phyloP scores from a whole-genome alignment of 1,140 invertebrate species.

The Chironomus striatipennis region DNA sequence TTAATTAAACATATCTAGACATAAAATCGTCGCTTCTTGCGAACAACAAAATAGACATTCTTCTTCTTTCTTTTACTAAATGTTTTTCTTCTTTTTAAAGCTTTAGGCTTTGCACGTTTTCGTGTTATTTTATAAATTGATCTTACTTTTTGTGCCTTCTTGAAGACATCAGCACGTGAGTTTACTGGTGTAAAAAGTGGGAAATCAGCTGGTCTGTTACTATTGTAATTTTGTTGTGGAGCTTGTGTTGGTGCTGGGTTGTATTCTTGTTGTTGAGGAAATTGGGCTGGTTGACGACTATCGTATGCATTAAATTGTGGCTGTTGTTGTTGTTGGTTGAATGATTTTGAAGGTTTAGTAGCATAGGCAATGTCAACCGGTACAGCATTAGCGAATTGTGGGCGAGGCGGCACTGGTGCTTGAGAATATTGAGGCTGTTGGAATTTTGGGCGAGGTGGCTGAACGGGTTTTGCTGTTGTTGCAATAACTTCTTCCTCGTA shows the following conservation, averaged over 20 bases:
- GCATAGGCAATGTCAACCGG: constrained; percentile 9
- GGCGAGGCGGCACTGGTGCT: constrained; percentile 36
- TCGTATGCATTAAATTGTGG: constrained; percentile 25
- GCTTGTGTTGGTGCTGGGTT: constrained; percentile 27
- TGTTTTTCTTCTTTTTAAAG: background rate
- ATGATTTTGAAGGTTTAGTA: constrained; percentile 32
- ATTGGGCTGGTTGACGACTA: background rate
- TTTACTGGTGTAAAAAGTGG: constrained; percentile 34
- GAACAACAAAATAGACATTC: background rate
- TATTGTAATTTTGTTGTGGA: constrained; percentile 19
- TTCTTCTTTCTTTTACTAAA: background rate
- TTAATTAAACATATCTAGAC: background rate
- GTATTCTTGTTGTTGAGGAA: constrained; percentile 21
- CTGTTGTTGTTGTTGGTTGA: constrained; percentile 34
- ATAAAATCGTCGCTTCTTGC: background rate
- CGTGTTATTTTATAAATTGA: background rate
- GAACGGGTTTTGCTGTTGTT: background rate
- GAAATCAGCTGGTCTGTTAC: constrained; percentile 36
- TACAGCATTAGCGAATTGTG: constrained; percentile 34
- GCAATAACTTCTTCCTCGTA: background rate
- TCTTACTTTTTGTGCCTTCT: constrained; percentile 26
- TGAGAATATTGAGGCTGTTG: constrained; percentile 25
- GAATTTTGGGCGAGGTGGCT: constrained; percentile 14
- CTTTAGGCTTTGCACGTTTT: background rate
- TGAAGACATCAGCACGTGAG: constrained; percentile 8